Percentiles rank a stretch among this genome's conserved stretches.
phyloP scores from a whole-genome alignment of 2,113 vertebrate genomes.

The Syngnathus typhle region DNA sequence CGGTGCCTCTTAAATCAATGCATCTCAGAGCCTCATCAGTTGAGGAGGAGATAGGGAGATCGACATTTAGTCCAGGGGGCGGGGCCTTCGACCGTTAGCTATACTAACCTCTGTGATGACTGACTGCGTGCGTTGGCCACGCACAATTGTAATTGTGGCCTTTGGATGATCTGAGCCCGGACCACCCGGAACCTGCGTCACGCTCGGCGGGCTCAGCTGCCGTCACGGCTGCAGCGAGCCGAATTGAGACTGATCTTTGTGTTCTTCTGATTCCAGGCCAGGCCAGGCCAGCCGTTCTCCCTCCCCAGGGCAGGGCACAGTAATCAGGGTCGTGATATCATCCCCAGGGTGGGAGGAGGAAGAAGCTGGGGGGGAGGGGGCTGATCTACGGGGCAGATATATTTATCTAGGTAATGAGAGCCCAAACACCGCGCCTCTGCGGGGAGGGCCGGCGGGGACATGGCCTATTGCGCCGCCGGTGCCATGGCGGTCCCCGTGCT shows the following conservation, averaged over 20 bases:
- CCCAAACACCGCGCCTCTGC: slow-evolving; percentile 68
- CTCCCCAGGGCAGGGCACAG: slow-evolving; percentile 62
- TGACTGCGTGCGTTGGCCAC: slow-evolving; percentile 60
- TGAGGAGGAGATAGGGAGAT: slow-evolving; percentile 24
- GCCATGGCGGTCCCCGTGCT: slow-evolving; percentile 78
- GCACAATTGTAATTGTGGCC: slow-evolving; percentile 70
- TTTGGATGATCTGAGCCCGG: slow-evolving; percentile 45
- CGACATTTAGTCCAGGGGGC: slow-evolving; percentile 11
- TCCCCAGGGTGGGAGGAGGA: slow-evolving; percentile 50
- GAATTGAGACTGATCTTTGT: slow-evolving; percentile 70
- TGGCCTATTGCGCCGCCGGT: slow-evolving; percentile 64
- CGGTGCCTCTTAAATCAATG: slow-evolving; percentile 69
- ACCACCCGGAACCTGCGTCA: slow-evolving; percentile 30
- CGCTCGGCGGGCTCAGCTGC: slow-evolving; percentile 28
- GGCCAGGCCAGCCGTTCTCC: slow-evolving; percentile 54
- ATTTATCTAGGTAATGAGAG: slow-evolving; percentile 70
- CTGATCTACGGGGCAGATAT: slow-evolving; percentile 69
- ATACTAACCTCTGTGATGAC: slow-evolving; percentile 70
- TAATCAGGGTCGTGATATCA: slow-evolving; percentile 72
- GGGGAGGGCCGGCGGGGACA: slow-evolving; percentile 62
- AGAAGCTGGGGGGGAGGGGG: slow-evolving; percentile 41
- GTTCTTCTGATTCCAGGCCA: slow-evolving; percentile 57
- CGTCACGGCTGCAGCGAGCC: slow-evolving; percentile 37
- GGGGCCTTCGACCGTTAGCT: slow-evolving; percentile 44
- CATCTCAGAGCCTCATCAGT: slow-evolving; percentile 68